Evolutionary conservation across 2,113 vertebrate species (phyloP).

Genomic region (Manacus vitellinus): DNA sequence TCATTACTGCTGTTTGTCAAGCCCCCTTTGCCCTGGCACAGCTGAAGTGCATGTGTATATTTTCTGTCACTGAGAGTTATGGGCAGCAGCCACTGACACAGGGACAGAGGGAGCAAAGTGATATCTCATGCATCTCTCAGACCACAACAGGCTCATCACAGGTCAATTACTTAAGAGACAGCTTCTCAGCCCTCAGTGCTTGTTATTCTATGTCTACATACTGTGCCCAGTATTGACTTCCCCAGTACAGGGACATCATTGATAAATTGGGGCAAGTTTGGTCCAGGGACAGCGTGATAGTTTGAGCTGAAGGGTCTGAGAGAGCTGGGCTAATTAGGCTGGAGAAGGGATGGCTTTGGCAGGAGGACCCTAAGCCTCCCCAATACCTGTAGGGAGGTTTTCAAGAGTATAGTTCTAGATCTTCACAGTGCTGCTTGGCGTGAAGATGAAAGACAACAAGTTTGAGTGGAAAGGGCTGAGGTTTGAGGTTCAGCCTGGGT

Average conservation of each 20-base stretch:
- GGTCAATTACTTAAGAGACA: not conserved
- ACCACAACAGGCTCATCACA: not conserved
- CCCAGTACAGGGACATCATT: not conserved
- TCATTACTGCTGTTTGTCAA: not conserved
- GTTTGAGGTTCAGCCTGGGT: not conserved
- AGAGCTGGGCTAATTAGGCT: not conserved
- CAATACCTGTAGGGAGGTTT: not conserved
- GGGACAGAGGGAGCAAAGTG: not conserved
- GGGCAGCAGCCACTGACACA: not conserved
- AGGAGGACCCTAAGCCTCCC: not conserved
- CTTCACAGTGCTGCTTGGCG: not conserved
- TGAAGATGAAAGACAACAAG: not conserved
- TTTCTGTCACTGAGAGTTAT: not conserved
- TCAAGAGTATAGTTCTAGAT: not conserved
- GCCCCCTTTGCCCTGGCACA: not conserved
- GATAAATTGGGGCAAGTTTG: not conserved
- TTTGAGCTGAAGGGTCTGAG: not conserved
- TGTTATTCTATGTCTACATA: not conserved
- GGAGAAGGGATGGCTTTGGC: not conserved
- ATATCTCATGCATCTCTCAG: not conserved
- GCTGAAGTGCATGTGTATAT: not conserved
- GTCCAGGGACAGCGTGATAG: fast-evolving
- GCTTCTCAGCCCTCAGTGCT: not conserved
- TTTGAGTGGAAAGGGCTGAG: not conserved
- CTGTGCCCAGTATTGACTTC: not conserved